Conservation (phyloP, 2,888 invertebrate species). For the Pristionchus fissidentatus region DNA sequence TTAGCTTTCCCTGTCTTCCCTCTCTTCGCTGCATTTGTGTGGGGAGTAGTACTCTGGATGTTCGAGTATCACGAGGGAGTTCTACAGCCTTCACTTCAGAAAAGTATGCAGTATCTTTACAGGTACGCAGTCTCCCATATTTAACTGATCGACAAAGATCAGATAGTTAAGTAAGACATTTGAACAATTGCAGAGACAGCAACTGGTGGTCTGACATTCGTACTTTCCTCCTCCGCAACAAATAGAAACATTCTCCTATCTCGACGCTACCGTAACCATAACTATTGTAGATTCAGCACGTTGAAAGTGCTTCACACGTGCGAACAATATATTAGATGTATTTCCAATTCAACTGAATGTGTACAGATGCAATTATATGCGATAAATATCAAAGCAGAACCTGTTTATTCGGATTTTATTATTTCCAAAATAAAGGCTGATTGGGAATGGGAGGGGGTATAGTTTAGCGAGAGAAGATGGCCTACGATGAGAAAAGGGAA, state of each 20-base stretch:
- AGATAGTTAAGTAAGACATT: too few species aligned
- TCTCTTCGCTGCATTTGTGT: slow-evolving; percentile 78
- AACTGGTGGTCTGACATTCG: slow-evolving; percentile 70
- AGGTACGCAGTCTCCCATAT: slow-evolving; percentile 59
- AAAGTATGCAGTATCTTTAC: slow-evolving; percentile 79
- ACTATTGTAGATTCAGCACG: not conserved
- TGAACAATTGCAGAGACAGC: slow-evolving; percentile 75
- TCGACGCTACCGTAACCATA: not conserved
- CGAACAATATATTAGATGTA: slow-evolving; percentile 11
- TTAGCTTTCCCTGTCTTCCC: slow-evolving; percentile 76
- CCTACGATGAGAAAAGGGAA: not conserved
- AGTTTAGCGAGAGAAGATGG: slow-evolving; percentile 11
- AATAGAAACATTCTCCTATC: slow-evolving; percentile 45
- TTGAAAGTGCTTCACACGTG: slow-evolving; percentile 30
- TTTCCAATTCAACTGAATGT: not conserved
- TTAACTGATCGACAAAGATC: too few species aligned
- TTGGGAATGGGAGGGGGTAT: not conserved
- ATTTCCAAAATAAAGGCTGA: slow-evolving; percentile 43
- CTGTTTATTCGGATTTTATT: slow-evolving; percentile 42
- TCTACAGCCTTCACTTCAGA: slow-evolving; percentile 77
- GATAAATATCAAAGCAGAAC: slow-evolving; percentile 25
- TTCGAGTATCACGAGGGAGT: slow-evolving; percentile 78
- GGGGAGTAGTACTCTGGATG: slow-evolving; percentile 79
- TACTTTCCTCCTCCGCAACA: slow-evolving; percentile 67
- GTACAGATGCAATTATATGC: not conserved